phyloP scores from a whole-genome alignment of 2,888 invertebrate species.

The Heliconius cydno region DNA sequence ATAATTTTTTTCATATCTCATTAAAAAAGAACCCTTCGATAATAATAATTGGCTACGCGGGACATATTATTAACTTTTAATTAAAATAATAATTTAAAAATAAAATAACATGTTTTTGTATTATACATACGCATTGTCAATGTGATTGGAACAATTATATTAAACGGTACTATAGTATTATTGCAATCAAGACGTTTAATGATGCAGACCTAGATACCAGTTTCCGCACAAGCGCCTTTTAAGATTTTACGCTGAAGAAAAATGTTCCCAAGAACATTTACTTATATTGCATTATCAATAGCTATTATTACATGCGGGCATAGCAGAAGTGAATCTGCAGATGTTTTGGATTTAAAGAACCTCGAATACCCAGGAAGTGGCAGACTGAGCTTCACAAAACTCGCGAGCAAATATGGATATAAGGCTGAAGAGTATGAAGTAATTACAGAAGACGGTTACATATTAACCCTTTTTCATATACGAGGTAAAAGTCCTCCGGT shows the following conservation, averaged over 20 bases:
- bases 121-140: constrained; percentile 1
- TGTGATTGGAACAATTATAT: constrained; percentile 8
- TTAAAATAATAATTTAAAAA: background rate
- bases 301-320: background rate
- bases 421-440: constrained; percentile 49
- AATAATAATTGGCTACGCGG: background rate
- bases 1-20: background rate
- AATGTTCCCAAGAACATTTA: background rate
- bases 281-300: background rate
- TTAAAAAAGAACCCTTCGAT: background rate
- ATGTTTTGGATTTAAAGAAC: background rate
- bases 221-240: background rate
- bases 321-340: background rate
- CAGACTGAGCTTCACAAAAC: constrained; percentile 42
- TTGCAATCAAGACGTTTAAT: background rate
- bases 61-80: background rate
- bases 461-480: constrained; percentile 53
- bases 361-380: background rate
- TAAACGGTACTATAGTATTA: constrained; percentile 7
- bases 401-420: constrained; percentile 50
- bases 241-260: background rate
- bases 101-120: background rate
- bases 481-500: constrained; percentile 51
- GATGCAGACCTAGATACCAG: background rate
- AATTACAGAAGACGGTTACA: constrained; percentile 57